phyloP scores from a whole-genome alignment of 2,797 vertebrate species.

The Malacoctenus gilli region DNA sequence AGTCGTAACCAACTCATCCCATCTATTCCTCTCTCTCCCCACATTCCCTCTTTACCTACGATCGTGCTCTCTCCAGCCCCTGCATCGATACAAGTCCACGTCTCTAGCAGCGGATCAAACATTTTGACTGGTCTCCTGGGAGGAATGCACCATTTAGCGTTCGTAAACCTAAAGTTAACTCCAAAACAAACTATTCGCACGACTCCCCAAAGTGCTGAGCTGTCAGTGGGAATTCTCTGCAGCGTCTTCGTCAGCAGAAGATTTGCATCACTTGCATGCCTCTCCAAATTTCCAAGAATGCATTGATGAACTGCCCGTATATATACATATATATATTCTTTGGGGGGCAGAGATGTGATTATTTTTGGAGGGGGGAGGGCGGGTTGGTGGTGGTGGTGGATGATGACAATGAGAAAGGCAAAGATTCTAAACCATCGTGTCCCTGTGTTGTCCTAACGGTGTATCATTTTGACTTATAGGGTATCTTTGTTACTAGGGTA shows the following conservation, averaged over 20 bases:
- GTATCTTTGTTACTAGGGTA: conserved; percentile 99
- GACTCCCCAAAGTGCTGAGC: background rate
- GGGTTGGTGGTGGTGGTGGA: conserved; percentile 47
- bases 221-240: too few species aligned
- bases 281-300: conserved; percentile 57
- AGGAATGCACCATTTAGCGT: conserved; percentile 24
- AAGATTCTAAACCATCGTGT: conserved; percentile 88
- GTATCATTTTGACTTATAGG: conserved; percentile 99
- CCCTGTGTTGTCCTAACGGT: conserved; percentile 95
- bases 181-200: conserved; percentile 18
- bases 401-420: conserved; percentile 81
- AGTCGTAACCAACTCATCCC: conserved; percentile 48
- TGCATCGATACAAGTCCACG: conserved; percentile 25
- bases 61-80: conserved; percentile 28
- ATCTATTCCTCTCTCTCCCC: conserved; percentile 36
- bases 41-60: conserved; percentile 32
- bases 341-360: conserved; percentile 54
- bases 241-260: background rate
- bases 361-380: conserved; percentile 28
- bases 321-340: too few species aligned
- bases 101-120: background rate
- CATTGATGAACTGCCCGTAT: conserved; percentile 33
- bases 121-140: conserved; percentile 34
- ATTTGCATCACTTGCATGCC: conserved; percentile 48
- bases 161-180: conserved; percentile 26